Percentiles rank a stretch among this genome's conserved stretches.
These are phyloP conservation scores for Teleogryllus oceanicus DNA, from an alignment of 2,888 invertebrate genomes.

Conservation along the genomic window DNA sequence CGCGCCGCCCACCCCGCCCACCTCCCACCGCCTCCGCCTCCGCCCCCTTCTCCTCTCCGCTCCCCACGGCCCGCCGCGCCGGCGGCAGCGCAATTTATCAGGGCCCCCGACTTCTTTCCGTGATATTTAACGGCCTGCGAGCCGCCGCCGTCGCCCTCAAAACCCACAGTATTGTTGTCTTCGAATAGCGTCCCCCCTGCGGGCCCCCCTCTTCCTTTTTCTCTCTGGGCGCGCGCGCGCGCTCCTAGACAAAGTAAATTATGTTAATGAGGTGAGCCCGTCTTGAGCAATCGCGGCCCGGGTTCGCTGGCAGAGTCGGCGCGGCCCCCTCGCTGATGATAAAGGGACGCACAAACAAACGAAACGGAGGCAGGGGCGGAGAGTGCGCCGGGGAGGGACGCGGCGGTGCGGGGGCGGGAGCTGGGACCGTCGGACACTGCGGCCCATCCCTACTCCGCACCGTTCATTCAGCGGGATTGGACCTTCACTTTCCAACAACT, in stretches of 20 bases:
- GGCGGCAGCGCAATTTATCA: background rate
- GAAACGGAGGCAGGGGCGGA: background rate
- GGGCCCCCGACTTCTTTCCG: background rate
- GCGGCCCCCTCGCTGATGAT: background rate
- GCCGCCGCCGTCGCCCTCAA: background rate
- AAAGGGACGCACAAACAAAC: background rate
- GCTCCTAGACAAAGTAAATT: constrained; percentile 1
- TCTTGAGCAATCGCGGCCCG: background rate
- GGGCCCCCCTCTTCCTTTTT: background rate
- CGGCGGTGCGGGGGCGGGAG: background rate
- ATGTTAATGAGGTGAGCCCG: background rate
- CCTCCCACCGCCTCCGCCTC: background rate
- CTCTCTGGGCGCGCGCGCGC: background rate
- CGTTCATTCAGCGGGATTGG: background rate
- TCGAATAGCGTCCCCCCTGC: background rate
- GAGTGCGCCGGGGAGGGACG: background rate
- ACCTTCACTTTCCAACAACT: constrained; percentile 35
- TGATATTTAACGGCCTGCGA: background rate
- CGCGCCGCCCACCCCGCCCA: background rate
- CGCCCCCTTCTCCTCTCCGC: background rate
- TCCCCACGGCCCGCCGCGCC: background rate
- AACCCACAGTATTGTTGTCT: background rate
- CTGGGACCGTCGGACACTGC: background rate
- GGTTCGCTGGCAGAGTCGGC: too few relatives aligned
- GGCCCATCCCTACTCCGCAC: background rate